Percentiles rank a stretch among this genome's conserved stretches.
Conservation (phyloP, 2,797 vertebrate species). For the Pangasius djambal region DNA sequence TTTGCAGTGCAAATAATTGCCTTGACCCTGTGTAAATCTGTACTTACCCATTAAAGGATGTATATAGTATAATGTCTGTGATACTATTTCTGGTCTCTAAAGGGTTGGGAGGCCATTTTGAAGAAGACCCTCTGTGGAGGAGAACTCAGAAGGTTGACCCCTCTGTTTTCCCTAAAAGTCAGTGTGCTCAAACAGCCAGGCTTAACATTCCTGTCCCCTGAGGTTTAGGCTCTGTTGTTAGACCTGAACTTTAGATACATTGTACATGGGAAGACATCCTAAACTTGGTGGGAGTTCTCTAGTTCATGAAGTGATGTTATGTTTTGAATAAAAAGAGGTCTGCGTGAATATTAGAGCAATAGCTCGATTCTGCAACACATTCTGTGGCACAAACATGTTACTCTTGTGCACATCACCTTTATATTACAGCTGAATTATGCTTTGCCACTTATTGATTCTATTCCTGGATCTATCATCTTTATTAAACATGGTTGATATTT, state of each 20-base stretch:
- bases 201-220: background rate
- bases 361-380: background rate
- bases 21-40: background rate
- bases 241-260: constrained; percentile 14
- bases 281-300: background rate
- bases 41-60: background rate
- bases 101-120: background rate
- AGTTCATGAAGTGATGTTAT: background rate
- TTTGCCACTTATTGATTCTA: background rate
- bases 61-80: background rate
- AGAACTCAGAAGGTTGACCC: constrained; percentile 23
- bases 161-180: constrained; percentile 15
- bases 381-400: background rate
- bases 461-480: background rate
- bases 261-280: background rate
- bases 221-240: background rate
- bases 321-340: background rate
- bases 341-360: background rate
- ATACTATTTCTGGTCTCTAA: background rate
- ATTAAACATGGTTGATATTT: background rate
- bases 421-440: background rate
- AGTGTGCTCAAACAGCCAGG: background rate
- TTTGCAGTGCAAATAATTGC: background rate
- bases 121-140: background rate
- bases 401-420: background rate